Conservation (phyloP, 1,140 invertebrate genomes). For the Lasioglossum albipes region DNA sequence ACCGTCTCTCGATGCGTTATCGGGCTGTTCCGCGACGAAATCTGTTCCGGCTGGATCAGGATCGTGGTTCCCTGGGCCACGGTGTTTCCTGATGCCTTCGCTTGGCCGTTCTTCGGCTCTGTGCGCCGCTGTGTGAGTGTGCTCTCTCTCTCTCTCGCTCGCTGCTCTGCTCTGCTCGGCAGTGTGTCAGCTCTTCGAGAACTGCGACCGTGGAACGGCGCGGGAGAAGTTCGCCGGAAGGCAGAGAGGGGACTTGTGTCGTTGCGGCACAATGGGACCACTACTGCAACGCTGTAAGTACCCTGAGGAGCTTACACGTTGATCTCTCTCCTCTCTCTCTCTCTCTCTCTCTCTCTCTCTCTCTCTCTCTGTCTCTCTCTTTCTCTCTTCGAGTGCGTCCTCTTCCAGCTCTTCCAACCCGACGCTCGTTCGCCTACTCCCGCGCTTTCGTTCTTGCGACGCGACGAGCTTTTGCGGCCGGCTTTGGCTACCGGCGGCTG, state of each 20-base stretch:
- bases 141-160: background rate
- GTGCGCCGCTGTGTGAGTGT: constrained; percentile 27
- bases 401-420: background rate
- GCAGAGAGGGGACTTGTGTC: constrained; percentile 61
- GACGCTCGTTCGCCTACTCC: constrained; percentile 21
- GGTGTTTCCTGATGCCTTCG: constrained; percentile 43
- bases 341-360: background rate
- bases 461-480: constrained; percentile 51
- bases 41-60: constrained; percentile 14
- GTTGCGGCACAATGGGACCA: constrained; percentile 70
- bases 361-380: no score
- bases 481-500: constrained; percentile 39
- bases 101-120: background rate
- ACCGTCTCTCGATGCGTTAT: constrained; percentile 1
- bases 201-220: constrained; percentile 33
- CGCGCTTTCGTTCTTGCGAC: constrained; percentile 42
- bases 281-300: constrained; percentile 69
- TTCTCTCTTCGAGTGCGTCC: background rate
- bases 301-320: constrained; percentile 58
- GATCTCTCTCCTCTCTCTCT: constrained; percentile 41
- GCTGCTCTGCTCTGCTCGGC: background rate
- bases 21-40: constrained; percentile 1
- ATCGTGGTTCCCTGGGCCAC: constrained; percentile 2
- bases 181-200: constrained; percentile 42
- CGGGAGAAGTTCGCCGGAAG: constrained; percentile 46